Base-by-base conservation (phyloP, 2,888 invertebrate genomes). In the Tachina fera region DNA sequence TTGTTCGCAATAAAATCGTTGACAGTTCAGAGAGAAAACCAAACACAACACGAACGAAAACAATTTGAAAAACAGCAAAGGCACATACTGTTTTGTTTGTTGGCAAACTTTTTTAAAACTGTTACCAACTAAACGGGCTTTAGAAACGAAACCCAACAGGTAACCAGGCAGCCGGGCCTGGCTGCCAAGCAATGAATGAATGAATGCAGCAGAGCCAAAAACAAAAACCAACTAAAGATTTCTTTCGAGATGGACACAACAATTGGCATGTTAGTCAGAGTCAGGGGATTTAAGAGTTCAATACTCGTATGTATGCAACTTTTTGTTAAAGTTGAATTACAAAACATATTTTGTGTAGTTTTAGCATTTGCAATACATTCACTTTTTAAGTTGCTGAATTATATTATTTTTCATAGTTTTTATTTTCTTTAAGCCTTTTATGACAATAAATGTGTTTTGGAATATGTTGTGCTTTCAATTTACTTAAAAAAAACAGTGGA, bases 231-330 rank as follows among this genome's bases (percentile, higher is more conserved):
- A 56, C 47, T 63, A 49, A 61, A 61, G 53, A 63, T 71, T 61
- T 74, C 45, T 43, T 72, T 83, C 31, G 53, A 60, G 83, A 83
- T 74, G 83, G 72, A 83, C 83, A 83, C 77, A 78, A 83, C 67
- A 78, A 83, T 83, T 68, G 83, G 45, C 56, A 45, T 68, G 76
- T 65, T 58, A 77, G 65, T 49, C 58, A 65, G 71, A 77, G 77
- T 65, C 83, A 60, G 76, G 77, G 77, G 81, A 68, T 75, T 81
- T 68, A 31, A 53, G 31, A 78, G 61, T 71, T 79, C 63, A 61
- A 70, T 60, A 51, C 67, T 31, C 11, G 6, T 49, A 47, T 9
- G 19, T 61, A 49, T 22, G 61, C 22, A 61, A 41, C 49, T 78
- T 70, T 70, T 81, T 53, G 51, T 65, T 31, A 43, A 39, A 60